These are phyloP conservation scores for Vanessa cardui DNA, from an alignment of 2,888 invertebrate species.

Conservation along the genomic window DNA sequence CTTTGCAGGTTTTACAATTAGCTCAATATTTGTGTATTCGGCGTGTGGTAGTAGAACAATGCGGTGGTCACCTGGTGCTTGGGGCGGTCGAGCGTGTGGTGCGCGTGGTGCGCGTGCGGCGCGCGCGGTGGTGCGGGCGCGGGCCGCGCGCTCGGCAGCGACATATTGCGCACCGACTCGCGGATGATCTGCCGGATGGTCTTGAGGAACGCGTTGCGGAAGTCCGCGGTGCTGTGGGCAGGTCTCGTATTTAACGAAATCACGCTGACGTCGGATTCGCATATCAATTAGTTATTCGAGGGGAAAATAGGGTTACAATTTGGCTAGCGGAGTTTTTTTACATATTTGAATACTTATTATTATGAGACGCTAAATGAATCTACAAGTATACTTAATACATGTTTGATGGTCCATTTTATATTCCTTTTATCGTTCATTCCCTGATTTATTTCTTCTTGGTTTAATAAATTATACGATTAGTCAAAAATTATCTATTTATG, in stretches of 20 bases:
- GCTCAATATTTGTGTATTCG: too few species aligned
- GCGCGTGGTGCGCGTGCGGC: slow-evolving; percentile 70
- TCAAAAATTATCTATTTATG: too few species aligned
- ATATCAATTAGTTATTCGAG: neutral
- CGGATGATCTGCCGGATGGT: slow-evolving; percentile 98
- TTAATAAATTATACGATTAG: too few species aligned
- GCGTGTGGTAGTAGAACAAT: neutral
- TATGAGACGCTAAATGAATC: too few species aligned
- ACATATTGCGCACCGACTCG: slow-evolving; percentile 98
- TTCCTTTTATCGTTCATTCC: too few species aligned
- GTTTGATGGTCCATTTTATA: too few species aligned
- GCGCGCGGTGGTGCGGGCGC: slow-evolving; percentile 78
- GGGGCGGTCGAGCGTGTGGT: slow-evolving; percentile 83
- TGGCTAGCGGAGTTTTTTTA: too few species aligned
- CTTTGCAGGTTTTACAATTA: neutral
- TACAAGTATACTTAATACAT: too few species aligned
- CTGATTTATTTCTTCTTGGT: too few species aligned
- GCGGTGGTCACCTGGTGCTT: slow-evolving; percentile 80
- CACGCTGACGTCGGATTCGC: neutral
- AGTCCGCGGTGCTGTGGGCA: slow-evolving; percentile 91
- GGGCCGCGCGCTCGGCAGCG: slow-evolving; percentile 91
- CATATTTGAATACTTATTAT: too few species aligned
- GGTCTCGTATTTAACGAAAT: neutral
- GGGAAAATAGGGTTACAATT: too few species aligned
- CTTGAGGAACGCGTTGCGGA: slow-evolving; percentile 97